Evolutionary conservation across 2,797 vertebrate species (phyloP).

Genomic region (Sylvia borin): DNA sequence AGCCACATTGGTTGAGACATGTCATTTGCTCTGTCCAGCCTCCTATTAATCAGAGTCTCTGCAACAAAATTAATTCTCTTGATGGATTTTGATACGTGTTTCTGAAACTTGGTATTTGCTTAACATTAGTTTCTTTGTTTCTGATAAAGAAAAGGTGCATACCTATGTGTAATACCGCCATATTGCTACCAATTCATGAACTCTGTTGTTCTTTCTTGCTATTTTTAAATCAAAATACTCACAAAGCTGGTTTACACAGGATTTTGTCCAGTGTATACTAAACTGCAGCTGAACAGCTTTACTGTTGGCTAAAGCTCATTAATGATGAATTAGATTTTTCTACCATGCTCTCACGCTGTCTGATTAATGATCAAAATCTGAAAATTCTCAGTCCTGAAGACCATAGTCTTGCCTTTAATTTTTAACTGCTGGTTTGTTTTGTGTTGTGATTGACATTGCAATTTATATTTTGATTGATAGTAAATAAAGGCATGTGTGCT

Average conservation of each 20-base stretch:
- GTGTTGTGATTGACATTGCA: neutral
- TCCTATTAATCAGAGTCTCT: too few relatives aligned
- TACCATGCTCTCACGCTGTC: neutral
- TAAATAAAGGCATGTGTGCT: neutral
- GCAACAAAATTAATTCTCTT: neutral
- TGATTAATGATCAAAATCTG: neutral
- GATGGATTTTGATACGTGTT: neutral
- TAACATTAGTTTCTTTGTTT: neutral
- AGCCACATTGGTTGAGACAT: too few relatives aligned
- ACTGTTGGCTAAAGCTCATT: neutral
- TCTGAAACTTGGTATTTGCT: neutral
- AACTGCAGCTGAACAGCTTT: neutral
- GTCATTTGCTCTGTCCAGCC: too few relatives aligned
- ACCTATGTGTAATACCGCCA: rapidly evolving
- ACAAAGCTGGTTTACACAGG: neutral
- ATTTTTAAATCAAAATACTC: neutral
- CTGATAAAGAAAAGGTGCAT: neutral
- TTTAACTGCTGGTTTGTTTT: neutral
- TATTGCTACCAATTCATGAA: neutral
- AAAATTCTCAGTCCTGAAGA: neutral
- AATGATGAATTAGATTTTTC: neutral
- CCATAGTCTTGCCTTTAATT: neutral
- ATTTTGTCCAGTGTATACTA: neutral
- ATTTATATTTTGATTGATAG: neutral
- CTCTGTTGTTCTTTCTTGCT: neutral